Evolutionary conservation across 2,797 vertebrate species (phyloP), one percentile per base, ranked within the genome.

Genomic region (Knipowitschia caucasica): DNA sequence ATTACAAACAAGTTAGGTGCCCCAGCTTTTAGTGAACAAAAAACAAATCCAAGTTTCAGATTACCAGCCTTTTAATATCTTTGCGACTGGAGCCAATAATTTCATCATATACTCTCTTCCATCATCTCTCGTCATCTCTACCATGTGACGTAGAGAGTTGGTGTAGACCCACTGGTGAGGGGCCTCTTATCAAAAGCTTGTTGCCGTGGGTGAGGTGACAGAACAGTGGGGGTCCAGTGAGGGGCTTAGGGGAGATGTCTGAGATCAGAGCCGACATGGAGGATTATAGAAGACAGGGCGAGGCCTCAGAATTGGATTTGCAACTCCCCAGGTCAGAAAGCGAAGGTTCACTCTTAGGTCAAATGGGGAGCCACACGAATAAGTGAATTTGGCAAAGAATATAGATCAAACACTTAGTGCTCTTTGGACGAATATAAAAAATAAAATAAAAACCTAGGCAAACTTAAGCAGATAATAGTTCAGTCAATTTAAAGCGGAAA

Each of bases 291-390:
- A 25, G 24, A 26, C 23, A 15, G 34, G 24, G 33, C 15, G 33
- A 51, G 49, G 20, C 11, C 9, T 10, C 8, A n/a, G 33, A 26
- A 57, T 33, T 43, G 23, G 26, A 43, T 18, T 12, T 23, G 52
- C 51, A 56, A 55, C 50, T 47, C 44, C n/a, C 25, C 17, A 5
- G 34, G 50, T 55, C 45, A 58, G n/a, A 47, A 23, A 34, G 30
- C 12, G 29, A 33, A 49, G 18, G 46, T 21, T 49, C 46, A 49
- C 23, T 49, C 30, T 14, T n/a, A 18, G 46, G 46, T 33, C 46
- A 49, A 49, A 33, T 21, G 8, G 15, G 8, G 18, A 12, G 18
- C 4, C 36, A 39, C 18, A 5, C 8, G n/a, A n/a, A n/a, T n/a
- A n/a, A n/a, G n/a, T n/a, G n/a, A n/a, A n/a, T n/a, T n/a, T n/a